Evolutionary conservation across 2,888 invertebrate genomes (phyloP).

Genomic region (Aricia artaxerxes): DNA sequence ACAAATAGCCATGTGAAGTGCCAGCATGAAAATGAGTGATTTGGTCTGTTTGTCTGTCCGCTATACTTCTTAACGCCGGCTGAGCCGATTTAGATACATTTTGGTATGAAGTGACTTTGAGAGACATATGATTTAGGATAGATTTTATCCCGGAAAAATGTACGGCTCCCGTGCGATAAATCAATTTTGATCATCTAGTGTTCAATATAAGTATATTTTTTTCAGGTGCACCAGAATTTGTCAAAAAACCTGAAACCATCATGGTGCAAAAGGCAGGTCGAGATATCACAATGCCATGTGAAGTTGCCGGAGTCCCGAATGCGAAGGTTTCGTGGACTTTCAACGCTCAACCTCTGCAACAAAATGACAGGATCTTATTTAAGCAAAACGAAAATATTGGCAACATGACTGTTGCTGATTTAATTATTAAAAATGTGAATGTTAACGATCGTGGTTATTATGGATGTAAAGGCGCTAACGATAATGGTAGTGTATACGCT

Average conservation of each 20-base stretch:
- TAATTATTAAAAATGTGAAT: slow-evolving; percentile 54
- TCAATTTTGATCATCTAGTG: neutral
- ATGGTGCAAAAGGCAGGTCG: slow-evolving; percentile 48
- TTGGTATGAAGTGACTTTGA: too few relatives aligned
- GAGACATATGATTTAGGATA: too few relatives aligned
- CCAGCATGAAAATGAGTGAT: too few relatives aligned
- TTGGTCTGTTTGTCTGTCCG: too few relatives aligned
- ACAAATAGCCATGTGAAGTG: too few relatives aligned
- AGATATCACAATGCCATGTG: slow-evolving; percentile 57
- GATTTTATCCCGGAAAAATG: neutral
- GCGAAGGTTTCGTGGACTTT: slow-evolving; percentile 54
- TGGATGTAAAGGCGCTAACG: slow-evolving; percentile 58
- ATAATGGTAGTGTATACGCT: slow-evolving; percentile 53
- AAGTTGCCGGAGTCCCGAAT: slow-evolving; percentile 51
- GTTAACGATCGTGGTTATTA: slow-evolving; percentile 61
- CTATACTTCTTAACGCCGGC: too few relatives aligned
- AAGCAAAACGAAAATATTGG: slow-evolving; percentile 31
- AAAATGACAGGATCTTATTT: slow-evolving; percentile 43
- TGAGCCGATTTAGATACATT: too few relatives aligned
- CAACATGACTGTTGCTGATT: slow-evolving; percentile 45
- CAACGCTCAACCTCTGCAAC: slow-evolving; percentile 52
- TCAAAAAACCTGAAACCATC: slow-evolving; percentile 47
- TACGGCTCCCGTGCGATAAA: too few relatives aligned
- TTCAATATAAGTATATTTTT: slow-evolving; percentile 16
- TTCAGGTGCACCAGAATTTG: slow-evolving; percentile 57